phyloP scores from a whole-genome alignment of 1,140 invertebrate genomes.

The Pseudomyrmex cubaensis region DNA sequence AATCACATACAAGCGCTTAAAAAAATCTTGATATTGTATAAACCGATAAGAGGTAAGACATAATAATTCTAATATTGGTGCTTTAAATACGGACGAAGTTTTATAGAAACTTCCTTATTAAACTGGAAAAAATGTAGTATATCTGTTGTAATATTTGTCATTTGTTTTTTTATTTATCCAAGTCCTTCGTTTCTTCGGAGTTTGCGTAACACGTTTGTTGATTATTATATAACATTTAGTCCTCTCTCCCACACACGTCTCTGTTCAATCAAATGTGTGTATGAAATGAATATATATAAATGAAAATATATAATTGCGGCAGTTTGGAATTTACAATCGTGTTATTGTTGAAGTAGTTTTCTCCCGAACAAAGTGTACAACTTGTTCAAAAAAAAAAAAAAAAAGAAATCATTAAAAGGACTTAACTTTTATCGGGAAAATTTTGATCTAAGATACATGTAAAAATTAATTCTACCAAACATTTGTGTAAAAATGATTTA shows the following conservation, averaged over 20 bases:
- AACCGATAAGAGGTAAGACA: conserved; percentile 59
- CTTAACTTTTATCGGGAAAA: not conserved
- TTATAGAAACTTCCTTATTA: conserved; percentile 66
- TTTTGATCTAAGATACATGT: not conserved
- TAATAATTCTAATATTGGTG: conserved; percentile 49
- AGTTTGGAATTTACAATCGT: conserved; percentile 49
- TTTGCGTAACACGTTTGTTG: conserved; percentile 41
- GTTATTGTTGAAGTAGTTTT: not conserved
- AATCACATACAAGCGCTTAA: conserved; percentile 52
- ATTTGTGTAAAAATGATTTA: not conserved
- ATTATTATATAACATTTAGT: conserved; percentile 35
- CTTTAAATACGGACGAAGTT: conserved; percentile 62
- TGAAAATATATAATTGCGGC: not conserved
- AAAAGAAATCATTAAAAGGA: no score
- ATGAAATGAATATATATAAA: no score
- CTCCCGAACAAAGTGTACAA: no score
- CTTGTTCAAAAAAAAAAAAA: no score
- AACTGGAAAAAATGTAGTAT: conserved; percentile 58
- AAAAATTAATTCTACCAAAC: not conserved
- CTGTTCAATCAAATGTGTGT: conserved; percentile 1
- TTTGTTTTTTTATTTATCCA: conserved; percentile 65
- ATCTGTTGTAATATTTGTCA: conserved; percentile 49
- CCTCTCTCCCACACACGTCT: conserved; percentile 13
- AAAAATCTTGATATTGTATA: conserved; percentile 65
- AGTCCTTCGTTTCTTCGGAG: conserved; percentile 44